phyloP scores from a whole-genome alignment of 2,888 invertebrate genomes.

The Orgyia antiqua region DNA sequence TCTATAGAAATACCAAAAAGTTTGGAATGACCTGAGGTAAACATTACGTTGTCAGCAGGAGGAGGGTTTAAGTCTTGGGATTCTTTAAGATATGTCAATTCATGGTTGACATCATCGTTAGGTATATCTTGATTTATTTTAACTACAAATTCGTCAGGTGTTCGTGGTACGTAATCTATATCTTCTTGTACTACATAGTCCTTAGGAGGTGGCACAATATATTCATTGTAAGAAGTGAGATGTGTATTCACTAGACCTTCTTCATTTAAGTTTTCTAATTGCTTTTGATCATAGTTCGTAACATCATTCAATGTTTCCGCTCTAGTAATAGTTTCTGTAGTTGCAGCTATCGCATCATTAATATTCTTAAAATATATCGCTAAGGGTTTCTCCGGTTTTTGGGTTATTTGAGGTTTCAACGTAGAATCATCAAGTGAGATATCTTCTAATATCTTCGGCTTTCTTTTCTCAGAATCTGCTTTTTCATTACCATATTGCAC shows the following conservation, averaged over 20 bases:
- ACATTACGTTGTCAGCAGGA: conserved; percentile 41
- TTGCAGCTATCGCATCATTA: conserved; percentile 34
- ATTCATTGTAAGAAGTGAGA: conserved; percentile 13
- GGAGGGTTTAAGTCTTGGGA: conserved; percentile 39
- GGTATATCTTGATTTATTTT: conserved; percentile 6
- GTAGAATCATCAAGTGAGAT: conserved; percentile 48
- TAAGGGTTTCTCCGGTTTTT: conserved; percentile 65
- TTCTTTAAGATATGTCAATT: conserved; percentile 27
- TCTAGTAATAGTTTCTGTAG: conserved; percentile 43
- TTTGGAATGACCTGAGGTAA: conserved; percentile 81
- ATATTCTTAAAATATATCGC: conserved; percentile 59
- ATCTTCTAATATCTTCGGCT: conserved; percentile 46
- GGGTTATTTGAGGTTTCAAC: conserved; percentile 65
- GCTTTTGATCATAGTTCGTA: conserved; percentile 40
- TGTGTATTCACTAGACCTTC: neutral
- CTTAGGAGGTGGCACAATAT: conserved; percentile 19
- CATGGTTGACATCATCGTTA: neutral
- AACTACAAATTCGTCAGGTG: neutral
- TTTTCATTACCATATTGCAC: conserved; percentile 74
- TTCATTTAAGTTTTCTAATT: conserved; percentile 10
- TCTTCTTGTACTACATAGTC: conserved; percentile 18
- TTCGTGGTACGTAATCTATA: conserved; percentile 1
- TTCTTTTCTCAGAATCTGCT: conserved; percentile 56
- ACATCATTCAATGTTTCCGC: conserved; percentile 54
- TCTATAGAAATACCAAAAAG: conserved; percentile 80